phyloP scores from a whole-genome alignment of 2,888 invertebrate species.

The Cantharis nigra region DNA sequence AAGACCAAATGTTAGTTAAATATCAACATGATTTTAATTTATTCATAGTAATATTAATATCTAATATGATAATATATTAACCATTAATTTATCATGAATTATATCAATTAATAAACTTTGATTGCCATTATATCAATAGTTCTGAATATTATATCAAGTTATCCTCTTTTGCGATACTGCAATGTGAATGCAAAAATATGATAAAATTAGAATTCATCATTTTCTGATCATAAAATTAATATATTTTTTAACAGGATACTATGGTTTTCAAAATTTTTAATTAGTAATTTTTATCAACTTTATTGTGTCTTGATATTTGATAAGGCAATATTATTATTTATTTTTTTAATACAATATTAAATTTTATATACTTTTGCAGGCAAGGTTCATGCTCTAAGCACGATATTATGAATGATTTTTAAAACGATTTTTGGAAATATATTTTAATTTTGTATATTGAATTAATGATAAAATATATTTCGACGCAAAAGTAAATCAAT shows the following conservation, averaged over 20 bases:
- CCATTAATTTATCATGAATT: background rate
- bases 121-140: background rate
- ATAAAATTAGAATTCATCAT: background rate
- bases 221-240: background rate
- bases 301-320: background rate
- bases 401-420: background rate
- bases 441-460: background rate
- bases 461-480: background rate
- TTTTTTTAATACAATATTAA: background rate
- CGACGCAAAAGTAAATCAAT: background rate
- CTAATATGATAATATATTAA: background rate
- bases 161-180: background rate
- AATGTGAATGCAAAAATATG: background rate
- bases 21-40: background rate
- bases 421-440: background rate
- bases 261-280: no score
- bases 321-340: background rate
- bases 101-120: background rate
- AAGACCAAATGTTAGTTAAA: background rate
- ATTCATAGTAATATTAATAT: background rate
- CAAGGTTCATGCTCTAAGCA: background rate
- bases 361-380: background rate
- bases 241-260: background rate
- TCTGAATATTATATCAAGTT: background rate
- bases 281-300: no score